These are phyloP conservation scores for Latrodectus geometricus DNA, from an alignment of 1,140 invertebrate genomes.

Conservation along the genomic window DNA sequence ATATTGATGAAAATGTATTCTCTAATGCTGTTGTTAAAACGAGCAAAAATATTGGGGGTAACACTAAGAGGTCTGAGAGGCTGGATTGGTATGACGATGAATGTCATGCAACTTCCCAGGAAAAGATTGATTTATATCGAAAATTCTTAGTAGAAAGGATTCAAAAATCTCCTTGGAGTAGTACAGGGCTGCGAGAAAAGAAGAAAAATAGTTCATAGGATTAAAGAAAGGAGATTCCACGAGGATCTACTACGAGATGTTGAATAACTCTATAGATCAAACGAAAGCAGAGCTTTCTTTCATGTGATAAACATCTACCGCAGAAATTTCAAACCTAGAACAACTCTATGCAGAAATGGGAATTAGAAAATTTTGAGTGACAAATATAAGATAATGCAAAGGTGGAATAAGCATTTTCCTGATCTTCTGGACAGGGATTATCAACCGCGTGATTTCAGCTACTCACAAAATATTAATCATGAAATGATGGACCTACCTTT, in stretches of 20 bases:
- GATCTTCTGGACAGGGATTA: too few species aligned
- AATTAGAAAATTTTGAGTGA: neutral
- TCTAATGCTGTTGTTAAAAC: neutral
- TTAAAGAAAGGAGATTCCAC: neutral
- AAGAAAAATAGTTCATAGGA: neutral
- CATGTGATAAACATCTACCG: neutral
- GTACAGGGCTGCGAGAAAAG: neutral
- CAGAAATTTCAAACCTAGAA: neutral
- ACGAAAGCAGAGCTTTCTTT: too few species aligned
- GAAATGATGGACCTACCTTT: neutral
- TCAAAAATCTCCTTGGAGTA: neutral
- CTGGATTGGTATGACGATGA: neutral
- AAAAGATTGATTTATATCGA: neutral
- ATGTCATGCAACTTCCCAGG: neutral
- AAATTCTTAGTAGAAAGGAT: neutral
- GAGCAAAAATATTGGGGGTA: neutral
- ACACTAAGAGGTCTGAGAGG: neutral
- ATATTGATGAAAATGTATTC: constrained; percentile 5
- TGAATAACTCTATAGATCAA: neutral
- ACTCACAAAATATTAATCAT: too few species aligned
- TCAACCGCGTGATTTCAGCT: too few species aligned
- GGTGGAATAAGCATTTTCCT: too few species aligned
- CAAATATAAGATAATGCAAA: neutral
- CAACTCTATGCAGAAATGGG: neutral
- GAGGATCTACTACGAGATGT: neutral